These are phyloP conservation scores for Tipula vernalis DNA, from an alignment of 2,888 invertebrate species.

Conservation along the genomic window DNA sequence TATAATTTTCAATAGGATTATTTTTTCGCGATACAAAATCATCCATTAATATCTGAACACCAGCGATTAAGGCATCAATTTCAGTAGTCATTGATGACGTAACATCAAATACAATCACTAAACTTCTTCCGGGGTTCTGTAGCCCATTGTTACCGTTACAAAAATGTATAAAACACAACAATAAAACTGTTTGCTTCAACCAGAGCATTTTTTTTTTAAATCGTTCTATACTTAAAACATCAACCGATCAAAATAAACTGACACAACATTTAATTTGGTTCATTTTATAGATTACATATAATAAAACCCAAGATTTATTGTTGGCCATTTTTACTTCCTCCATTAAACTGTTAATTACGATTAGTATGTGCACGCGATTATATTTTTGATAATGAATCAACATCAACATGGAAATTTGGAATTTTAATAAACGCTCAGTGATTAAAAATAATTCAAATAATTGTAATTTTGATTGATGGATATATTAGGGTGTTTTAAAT, in stretches of 20 bases:
- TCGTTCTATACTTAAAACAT: background rate
- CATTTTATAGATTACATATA: too few species aligned
- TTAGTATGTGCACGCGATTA: too few species aligned
- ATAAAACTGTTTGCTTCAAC: too few species aligned
- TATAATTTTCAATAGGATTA: slow-evolving; percentile 55
- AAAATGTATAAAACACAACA: background rate
- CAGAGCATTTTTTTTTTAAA: background rate
- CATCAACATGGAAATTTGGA: too few species aligned
- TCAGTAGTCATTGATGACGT: slow-evolving; percentile 68
- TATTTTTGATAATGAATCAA: too few species aligned
- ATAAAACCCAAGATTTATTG: too few species aligned
- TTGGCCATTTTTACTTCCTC: too few species aligned
- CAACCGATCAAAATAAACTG: background rate
- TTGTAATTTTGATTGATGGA: too few species aligned
- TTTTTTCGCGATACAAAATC: slow-evolving; percentile 47
- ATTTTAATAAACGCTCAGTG: too few species aligned
- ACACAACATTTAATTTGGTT: background rate
- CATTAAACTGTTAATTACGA: too few species aligned
- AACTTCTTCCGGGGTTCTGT: slow-evolving; percentile 30
- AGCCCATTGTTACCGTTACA: background rate
- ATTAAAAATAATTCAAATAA: too few species aligned
- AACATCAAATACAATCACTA: slow-evolving; percentile 64
- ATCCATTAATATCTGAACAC: slow-evolving; percentile 52
- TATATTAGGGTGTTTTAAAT: too few species aligned
- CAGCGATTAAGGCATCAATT: slow-evolving; percentile 50